Conservation (phyloP, 1,140 invertebrate species). For the Scaptomyza pallida region DNA sequence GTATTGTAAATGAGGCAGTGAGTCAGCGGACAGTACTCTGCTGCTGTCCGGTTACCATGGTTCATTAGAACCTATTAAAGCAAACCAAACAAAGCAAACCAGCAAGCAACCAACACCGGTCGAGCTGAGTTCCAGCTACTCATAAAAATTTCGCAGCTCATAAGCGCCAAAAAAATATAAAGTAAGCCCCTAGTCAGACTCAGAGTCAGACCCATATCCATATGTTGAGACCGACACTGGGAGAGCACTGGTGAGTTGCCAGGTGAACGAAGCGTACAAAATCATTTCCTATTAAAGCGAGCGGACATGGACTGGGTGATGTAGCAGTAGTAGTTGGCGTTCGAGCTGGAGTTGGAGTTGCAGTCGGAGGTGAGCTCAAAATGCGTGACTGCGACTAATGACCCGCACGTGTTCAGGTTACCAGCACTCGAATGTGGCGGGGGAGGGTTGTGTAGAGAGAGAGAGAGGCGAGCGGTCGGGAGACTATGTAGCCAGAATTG, state of each 20-base stretch:
- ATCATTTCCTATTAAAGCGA: slow-evolving; percentile 82
- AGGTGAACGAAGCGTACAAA: slow-evolving; percentile 80
- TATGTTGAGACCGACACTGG: background rate
- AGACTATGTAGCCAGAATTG: slow-evolving; percentile 73
- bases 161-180: slow-evolving; percentile 71
- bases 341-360: slow-evolving; percentile 37
- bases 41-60: slow-evolving; percentile 43
- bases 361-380: slow-evolving; percentile 64
- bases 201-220: slow-evolving; percentile 9
- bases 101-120: too few relatives aligned
- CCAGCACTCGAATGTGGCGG: slow-evolving; percentile 9
- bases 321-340: slow-evolving; percentile 20
- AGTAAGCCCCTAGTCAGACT: slow-evolving; percentile 2
- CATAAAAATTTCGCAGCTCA: slow-evolving; percentile 77
- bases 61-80: slow-evolving; percentile 75
- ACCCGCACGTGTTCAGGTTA: slow-evolving; percentile 77
- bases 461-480: slow-evolving; percentile 3
- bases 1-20: slow-evolving; percentile 17
- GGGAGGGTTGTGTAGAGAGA: too few relatives aligned
- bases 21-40: slow-evolving; percentile 31
- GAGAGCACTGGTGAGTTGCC: slow-evolving; percentile 8
- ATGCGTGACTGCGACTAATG: slow-evolving; percentile 82
- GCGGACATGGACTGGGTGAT: slow-evolving; percentile 57
- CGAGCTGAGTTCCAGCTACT: slow-evolving; percentile 70
- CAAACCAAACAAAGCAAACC: slow-evolving; percentile 48